phyloP scores from a whole-genome alignment of 2,113 vertebrate genomes.

The Dicentrarchus labrax region DNA sequence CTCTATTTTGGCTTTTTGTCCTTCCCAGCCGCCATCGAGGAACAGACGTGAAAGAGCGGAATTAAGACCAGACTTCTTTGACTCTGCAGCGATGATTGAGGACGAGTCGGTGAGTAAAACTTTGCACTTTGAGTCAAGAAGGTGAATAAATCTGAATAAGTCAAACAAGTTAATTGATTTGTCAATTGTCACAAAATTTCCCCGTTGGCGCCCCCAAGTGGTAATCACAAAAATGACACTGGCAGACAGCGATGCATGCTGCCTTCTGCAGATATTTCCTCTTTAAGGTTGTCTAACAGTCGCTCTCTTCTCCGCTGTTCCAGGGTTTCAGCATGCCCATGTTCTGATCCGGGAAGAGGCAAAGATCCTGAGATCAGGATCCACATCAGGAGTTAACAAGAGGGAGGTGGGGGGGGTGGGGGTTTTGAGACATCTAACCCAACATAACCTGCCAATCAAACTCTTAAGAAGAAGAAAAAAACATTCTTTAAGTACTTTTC shows the following conservation, averaged over 20 bases:
- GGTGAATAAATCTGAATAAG: neutral
- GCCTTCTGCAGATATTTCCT: neutral
- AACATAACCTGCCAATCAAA: constrained; percentile 93
- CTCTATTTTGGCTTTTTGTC: neutral
- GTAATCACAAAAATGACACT: neutral
- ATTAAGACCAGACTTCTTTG: constrained; percentile 99
- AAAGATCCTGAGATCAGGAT: constrained; percentile 87
- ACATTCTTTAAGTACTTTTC: constrained; percentile 64
- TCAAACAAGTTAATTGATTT: neutral
- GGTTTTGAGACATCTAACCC: constrained; percentile 13
- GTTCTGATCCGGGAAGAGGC: constrained; percentile 91
- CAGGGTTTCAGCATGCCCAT: constrained; percentile 99
- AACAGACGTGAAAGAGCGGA: constrained; percentile 98
- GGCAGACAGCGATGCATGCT: neutral
- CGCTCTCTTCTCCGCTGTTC: constrained; percentile 35
- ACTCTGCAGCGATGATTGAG: constrained; percentile 99
- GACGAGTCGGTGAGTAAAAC: constrained; percentile 93
- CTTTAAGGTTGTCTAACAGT: constrained; percentile 4
- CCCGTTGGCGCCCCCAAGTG: neutral
- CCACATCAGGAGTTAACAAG: constrained; percentile 53
- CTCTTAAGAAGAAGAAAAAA: constrained; percentile 81
- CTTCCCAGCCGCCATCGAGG: constrained; percentile 93
- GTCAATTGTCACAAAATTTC: no score
- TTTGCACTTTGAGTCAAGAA: neutral
- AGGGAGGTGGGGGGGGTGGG: neutral